A percentile compares a stretch with the other conserved stretches of the same genome.
phyloP scores from a whole-genome alignment of 53 echinoderm and acorn worm species.

The Paelopatides confundens region DNA sequence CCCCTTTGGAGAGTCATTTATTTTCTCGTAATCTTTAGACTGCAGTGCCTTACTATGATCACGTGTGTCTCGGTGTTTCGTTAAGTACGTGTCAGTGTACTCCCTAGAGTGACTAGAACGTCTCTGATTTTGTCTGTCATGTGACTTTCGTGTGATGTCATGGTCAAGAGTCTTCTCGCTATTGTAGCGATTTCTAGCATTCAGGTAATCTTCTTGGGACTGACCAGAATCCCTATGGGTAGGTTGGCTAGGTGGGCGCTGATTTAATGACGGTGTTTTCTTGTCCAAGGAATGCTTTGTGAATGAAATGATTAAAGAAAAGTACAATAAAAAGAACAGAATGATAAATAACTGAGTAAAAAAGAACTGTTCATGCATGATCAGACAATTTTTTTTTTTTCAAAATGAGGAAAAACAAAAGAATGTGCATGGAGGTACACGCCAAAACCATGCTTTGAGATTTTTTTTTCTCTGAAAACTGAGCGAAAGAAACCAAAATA shows the following conservation, averaged over 20 bases:
- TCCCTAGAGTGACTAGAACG: neutral
- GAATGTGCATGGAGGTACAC: slow-evolving; percentile 23
- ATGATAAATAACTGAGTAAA: slow-evolving; percentile 25
- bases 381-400: slow-evolving; percentile 2
- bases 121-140: slow-evolving; percentile 13
- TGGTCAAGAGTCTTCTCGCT: neutral
- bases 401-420: slow-evolving; percentile 11
- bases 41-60: neutral
- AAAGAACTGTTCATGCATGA: slow-evolving; percentile 20
- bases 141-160: neutral
- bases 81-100: neutral
- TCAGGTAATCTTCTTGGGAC: slow-evolving; percentile 20
- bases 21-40: neutral
- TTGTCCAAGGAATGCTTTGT: slow-evolving; percentile 76
- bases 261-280: slow-evolving; percentile 47
- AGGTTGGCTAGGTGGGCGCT: slow-evolving; percentile 26
- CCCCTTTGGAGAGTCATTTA: neutral
- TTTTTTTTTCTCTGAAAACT: neutral
- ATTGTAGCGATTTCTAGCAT: slow-evolving; percentile 12
- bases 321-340: slow-evolving; percentile 50
- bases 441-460: neutral
- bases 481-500: neutral
- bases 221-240: slow-evolving; percentile 12
- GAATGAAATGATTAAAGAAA: slow-evolving; percentile 69
- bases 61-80: neutral